phyloP scores from a whole-genome alignment of 2,797 vertebrate genomes.

The Schizopygopsis malacanthus region DNA sequence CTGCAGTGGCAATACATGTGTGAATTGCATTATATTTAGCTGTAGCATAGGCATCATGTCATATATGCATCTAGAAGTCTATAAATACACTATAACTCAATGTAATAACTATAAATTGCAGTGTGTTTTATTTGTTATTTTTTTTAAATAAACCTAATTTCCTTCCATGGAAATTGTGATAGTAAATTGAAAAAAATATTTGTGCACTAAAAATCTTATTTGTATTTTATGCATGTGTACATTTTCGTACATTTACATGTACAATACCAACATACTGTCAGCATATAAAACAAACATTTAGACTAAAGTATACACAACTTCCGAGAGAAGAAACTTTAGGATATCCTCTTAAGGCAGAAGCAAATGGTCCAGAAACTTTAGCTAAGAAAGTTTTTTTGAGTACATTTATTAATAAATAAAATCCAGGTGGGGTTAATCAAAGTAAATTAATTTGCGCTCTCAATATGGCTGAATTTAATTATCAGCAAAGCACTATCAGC shows the following conservation, averaged over 20 bases:
- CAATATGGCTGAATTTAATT: neutral
- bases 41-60: neutral
- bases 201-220: neutral
- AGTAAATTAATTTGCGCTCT: neutral
- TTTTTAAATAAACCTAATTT: neutral
- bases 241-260: neutral
- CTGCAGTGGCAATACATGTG: too few species aligned
- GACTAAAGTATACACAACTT: neutral
- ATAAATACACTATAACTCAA: neutral
- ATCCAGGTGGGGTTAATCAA: neutral
- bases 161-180: neutral
- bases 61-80: neutral
- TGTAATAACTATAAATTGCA: too few species aligned
- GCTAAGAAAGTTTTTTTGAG: neutral
- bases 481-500: neutral
- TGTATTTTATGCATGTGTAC: neutral
- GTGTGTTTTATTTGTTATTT: too few species aligned
- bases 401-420: neutral
- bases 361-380: neutral
- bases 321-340: rapidly evolving
- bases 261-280: neutral
- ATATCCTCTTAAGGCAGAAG: neutral
- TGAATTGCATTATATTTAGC: too few species aligned
- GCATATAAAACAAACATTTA: neutral
- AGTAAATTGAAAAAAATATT: neutral